These are phyloP conservation scores for Gryllus longicercus DNA, from an alignment of 2,888 invertebrate species.

Conservation along the genomic window DNA sequence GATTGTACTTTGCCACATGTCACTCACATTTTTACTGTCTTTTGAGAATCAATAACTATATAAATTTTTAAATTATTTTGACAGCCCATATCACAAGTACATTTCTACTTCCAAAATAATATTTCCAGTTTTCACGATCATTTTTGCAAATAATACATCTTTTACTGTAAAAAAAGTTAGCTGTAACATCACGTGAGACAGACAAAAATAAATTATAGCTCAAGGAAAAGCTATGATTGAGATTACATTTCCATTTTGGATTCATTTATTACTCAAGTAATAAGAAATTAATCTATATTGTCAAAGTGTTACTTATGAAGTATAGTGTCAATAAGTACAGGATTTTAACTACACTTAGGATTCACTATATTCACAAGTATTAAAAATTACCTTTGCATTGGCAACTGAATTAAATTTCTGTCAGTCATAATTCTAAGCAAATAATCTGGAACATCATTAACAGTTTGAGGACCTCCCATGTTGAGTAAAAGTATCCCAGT, in stretches of 20 bases:
- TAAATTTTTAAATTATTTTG: too few species aligned
- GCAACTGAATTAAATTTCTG: conserved; percentile 90
- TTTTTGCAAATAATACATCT: too few species aligned
- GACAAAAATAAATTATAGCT: too few species aligned
- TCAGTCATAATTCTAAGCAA: conserved; percentile 89
- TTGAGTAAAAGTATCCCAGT: conserved; percentile 94
- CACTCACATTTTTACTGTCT: too few species aligned
- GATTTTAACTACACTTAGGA: not conserved
- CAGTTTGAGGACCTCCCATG: conserved; percentile 89
- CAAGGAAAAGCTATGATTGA: too few species aligned
- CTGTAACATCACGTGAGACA: too few species aligned
- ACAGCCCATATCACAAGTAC: too few species aligned
- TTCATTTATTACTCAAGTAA: not conserved
- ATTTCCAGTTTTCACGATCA: too few species aligned
- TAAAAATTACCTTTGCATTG: conserved; percentile 67
- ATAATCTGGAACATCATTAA: conserved; percentile 84
- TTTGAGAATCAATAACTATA: too few species aligned
- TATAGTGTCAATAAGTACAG: not conserved
- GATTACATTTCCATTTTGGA: not conserved
- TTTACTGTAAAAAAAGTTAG: too few species aligned
- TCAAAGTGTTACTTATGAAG: not conserved
- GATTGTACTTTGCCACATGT: too few species aligned
- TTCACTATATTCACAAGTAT: not conserved
- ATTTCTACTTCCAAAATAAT: too few species aligned
- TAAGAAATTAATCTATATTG: not conserved